Evolutionary conservation across 2,113 vertebrate genomes (phyloP).

Genomic region (Pomatorhinus ruficollis): DNA sequence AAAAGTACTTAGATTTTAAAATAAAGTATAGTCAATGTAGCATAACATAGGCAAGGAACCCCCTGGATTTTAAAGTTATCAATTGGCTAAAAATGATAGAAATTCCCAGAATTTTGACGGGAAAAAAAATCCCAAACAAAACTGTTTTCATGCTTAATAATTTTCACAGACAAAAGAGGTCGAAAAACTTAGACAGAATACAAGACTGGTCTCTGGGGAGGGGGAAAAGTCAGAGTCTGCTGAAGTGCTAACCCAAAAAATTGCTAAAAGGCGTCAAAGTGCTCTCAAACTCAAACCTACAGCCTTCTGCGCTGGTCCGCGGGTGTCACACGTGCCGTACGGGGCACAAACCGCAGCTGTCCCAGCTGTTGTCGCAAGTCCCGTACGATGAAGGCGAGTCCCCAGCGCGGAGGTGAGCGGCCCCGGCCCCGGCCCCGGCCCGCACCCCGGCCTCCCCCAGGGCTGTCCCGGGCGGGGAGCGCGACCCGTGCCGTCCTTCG

Average conservation of each 20-base stretch:
- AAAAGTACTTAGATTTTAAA: background rate
- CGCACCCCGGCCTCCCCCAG: background rate
- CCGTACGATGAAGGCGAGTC: rapidly evolving
- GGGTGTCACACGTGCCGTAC: background rate
- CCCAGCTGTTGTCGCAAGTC: background rate
- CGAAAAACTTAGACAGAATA: slow-evolving; percentile 6
- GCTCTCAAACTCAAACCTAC: background rate
- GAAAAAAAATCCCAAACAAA: background rate
- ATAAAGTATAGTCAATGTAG: background rate
- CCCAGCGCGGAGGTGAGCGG: background rate
- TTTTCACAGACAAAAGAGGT: slow-evolving; percentile 13
- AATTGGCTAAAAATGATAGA: background rate
- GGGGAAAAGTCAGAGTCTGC: background rate
- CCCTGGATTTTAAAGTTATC: background rate
- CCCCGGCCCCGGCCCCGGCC: background rate
- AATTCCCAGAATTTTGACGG: background rate
- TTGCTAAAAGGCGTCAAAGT: background rate
- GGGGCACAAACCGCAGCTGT: background rate
- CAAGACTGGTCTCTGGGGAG: background rate
- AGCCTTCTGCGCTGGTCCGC: background rate
- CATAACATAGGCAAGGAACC: background rate
- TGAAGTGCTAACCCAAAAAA: background rate
- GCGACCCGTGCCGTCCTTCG: rapidly evolving
- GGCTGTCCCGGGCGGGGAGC: background rate
- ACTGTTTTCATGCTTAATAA: slow-evolving; percentile 23